phyloP scores from a whole-genome alignment of 2,797 vertebrate species.

The Dallia pectoralis region DNA sequence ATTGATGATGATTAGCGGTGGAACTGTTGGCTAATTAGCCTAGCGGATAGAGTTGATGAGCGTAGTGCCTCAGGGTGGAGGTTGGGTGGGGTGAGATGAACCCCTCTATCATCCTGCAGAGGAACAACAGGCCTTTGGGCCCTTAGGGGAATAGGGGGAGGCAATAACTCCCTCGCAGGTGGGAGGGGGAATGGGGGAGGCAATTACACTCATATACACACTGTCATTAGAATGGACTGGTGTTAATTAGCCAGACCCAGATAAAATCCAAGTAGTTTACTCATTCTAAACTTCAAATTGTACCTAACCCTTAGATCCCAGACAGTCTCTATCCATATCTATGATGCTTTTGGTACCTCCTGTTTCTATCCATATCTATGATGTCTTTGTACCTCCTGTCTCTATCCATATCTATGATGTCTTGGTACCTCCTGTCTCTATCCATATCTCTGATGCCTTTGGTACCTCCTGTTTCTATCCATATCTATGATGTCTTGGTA shows the following conservation, averaged over 20 bases:
- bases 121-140: conserved; percentile 54
- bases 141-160: conserved; percentile 42
- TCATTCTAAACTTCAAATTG: background rate
- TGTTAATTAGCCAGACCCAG: conserved; percentile 33
- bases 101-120: conserved; percentile 68
- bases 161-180: conserved; percentile 35
- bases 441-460: background rate
- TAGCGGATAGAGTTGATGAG: conserved; percentile 64
- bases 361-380: background rate
- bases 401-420: too few species aligned
- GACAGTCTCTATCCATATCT: too few species aligned
- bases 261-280: conserved; percentile 31
- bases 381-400: background rate
- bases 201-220: conserved; percentile 25
- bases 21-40: conserved; percentile 74
- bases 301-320: background rate
- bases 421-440: background rate
- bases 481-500: background rate
- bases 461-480: background rate
- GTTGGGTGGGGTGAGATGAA: conserved; percentile 49
- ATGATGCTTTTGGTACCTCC: too few species aligned
- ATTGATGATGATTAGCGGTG: conserved; percentile 73
- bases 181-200: conserved; percentile 33
- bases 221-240: conserved; percentile 48
- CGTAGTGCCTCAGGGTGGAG: conserved; percentile 50